A percentile compares a stretch with the other conserved stretches of the same genome.
Conservation (phyloP, 2,888 invertebrate species). For the Standfussiana lucernea region DNA sequence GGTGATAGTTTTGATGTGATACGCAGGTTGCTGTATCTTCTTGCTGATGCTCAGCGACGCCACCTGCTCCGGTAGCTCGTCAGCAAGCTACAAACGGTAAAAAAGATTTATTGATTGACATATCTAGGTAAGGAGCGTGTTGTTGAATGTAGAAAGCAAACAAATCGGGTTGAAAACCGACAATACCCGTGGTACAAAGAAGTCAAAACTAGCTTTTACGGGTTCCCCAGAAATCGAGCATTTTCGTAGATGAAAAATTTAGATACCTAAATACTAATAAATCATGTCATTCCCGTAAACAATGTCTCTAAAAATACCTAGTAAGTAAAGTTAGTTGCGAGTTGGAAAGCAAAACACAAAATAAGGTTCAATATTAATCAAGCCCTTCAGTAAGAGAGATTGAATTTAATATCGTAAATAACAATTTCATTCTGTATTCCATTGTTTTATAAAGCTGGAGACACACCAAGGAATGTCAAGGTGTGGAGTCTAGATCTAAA, state of each 20-base stretch:
- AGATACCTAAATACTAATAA: background rate
- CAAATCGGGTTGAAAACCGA: background rate
- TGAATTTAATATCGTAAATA: slow-evolving; percentile 11
- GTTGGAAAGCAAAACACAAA: background rate
- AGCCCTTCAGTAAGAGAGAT: background rate
- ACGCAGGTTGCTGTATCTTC: slow-evolving; percentile 79
- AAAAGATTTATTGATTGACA: background rate
- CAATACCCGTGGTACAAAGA: background rate
- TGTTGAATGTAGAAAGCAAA: background rate
- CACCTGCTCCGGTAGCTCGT: slow-evolving; percentile 86
- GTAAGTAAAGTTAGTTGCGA: rapidly evolving
- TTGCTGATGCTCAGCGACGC: slow-evolving; percentile 81
- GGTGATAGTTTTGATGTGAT: slow-evolving; percentile 78
- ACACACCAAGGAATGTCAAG: slow-evolving; percentile 58
- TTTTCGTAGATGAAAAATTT: background rate
- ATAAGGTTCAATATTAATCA: background rate
- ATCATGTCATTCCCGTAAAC: background rate
- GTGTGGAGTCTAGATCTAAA: slow-evolving; percentile 60
- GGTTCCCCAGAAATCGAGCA: background rate
- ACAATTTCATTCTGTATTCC: slow-evolving; percentile 23
- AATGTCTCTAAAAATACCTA: background rate
- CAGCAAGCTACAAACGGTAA: slow-evolving; percentile 79
- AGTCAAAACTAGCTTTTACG: background rate
- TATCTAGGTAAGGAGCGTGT: background rate
- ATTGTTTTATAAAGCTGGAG: slow-evolving; percentile 34